Percentiles rank a stretch among this genome's conserved stretches.
phyloP scores from a whole-genome alignment of 1,140 invertebrate genomes.

The Marisa cornuarietis region DNA sequence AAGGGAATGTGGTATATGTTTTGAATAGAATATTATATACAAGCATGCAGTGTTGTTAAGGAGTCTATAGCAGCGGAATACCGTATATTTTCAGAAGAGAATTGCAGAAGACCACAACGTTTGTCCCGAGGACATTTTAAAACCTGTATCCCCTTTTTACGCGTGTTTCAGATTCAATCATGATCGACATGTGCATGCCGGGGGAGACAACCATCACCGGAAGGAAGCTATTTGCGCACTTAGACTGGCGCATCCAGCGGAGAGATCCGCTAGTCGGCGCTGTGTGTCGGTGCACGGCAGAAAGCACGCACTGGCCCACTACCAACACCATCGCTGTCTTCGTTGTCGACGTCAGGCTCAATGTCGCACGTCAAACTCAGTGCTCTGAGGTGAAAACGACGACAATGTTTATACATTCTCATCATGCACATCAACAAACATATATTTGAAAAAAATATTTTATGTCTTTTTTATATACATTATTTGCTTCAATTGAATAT shows the following conservation, averaged over 20 bases:
- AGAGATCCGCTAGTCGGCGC: conserved; percentile 8
- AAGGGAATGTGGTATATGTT: too few relatives aligned
- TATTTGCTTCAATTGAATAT: too few relatives aligned
- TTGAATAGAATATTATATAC: too few relatives aligned
- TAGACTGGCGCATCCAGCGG: conserved; percentile 5
- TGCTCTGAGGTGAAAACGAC: conserved; percentile 16
- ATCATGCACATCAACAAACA: not conserved
- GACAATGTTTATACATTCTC: not conserved
- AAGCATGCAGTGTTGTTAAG: too few relatives aligned
- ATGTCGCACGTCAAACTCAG: conserved; percentile 5
- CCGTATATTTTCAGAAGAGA: too few relatives aligned
- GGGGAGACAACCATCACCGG: conserved; percentile 11
- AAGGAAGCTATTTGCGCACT: conserved; percentile 23
- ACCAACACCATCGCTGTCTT: conserved; percentile 32
- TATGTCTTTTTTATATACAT: not conserved
- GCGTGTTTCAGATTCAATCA: conserved; percentile 11
- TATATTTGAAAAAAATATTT: not conserved
- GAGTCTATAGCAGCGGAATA: too few relatives aligned
- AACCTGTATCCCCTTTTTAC: not conserved
- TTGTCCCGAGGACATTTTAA: too few relatives aligned
- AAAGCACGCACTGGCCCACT: conserved; percentile 27
- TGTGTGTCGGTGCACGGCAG: conserved; percentile 28
- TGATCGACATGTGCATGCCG: conserved; percentile 23
- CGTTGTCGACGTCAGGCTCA: conserved; percentile 28
- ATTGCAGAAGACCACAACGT: too few relatives aligned